These are phyloP conservation scores for Campylomormyrus numenius DNA, from an alignment of 2,113 vertebrate species.

Conservation along the genomic window DNA sequence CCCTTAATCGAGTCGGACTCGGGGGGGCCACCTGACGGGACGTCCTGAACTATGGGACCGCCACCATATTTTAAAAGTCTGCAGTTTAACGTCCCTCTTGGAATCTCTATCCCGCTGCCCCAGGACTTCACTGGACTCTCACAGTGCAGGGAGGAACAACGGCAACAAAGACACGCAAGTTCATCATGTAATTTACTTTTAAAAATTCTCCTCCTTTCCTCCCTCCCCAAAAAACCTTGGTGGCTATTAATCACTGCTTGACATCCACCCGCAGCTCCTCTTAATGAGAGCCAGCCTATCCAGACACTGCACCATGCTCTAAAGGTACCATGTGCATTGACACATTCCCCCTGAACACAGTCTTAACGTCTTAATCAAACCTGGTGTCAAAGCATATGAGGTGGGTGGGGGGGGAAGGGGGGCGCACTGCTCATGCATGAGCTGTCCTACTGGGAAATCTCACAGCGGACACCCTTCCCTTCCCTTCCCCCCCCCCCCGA, in stretches of 20 bases:
- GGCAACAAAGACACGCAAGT: background rate
- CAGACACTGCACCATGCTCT: background rate
- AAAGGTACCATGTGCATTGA: background rate
- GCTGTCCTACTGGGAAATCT: background rate
- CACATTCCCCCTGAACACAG: background rate
- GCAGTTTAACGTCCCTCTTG: background rate
- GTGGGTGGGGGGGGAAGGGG: background rate
- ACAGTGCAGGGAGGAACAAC: background rate
- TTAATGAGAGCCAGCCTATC: background rate
- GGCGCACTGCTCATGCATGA: background rate
- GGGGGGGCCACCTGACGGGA: background rate
- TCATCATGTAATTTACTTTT: background rate
- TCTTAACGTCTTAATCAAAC: slow-evolving; percentile 7
- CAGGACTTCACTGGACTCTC: background rate
- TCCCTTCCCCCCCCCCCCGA: slow-evolving; percentile 8
- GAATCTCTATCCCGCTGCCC: background rate
- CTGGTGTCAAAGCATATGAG: background rate
- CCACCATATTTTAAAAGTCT: background rate
- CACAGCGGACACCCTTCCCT: background rate
- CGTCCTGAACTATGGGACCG: background rate
- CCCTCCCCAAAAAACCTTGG: background rate
- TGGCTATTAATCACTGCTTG: background rate
- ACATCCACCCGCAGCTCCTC: background rate
- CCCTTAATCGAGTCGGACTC: background rate
- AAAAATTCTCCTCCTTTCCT: background rate